Base-by-base conservation (phyloP, 1,140 invertebrate species). In the Venustaconcha ellipsiformis region DNA sequence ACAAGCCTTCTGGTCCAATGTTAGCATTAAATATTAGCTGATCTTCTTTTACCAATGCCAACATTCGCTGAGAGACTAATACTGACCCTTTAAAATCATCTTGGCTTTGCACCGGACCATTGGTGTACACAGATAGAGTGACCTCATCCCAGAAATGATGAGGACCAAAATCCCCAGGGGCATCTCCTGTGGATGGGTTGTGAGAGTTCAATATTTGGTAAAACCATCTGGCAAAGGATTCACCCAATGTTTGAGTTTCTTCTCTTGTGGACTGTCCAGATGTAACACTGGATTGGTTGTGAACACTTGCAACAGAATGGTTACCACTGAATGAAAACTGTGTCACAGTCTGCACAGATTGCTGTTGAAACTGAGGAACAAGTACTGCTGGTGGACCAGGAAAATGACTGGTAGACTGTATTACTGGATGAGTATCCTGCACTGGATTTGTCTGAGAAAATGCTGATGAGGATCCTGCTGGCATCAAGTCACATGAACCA, bases 1-100 rank as follows among this genome's bases (percentile, higher is more conserved):
- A 89, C 1, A 92, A 86, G 12, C 93, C 93, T 23, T 92, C 89
- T 55, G 80, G 76, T 11, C 84, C 84, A 15, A 92, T 79, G 83
- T 94, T 93, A 0, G 93, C 92, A 86, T 93, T 93, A 81, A 94
- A 94, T 70, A 89, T 85, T 23, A 94, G 85, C 26, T 88, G 85
- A 82, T 93, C 89, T 20, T 90, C 80, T 37, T 75, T 78, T 57
- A 88, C 85, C 6, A 91, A 82, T 26, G 85, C 79, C n/a, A 83
- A 80, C 8, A 93, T 81, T 56, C 84, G 66, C n/a, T 90, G 75
- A 15, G 87, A 87, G 30, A 91, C 87, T n/a, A 83, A 68, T 11
- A 68, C 23, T 30, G 83, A 83, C 15, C 84, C 84, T 12, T 76
- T 73, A 26, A 80, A 69, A 20, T 71, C 62, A 13, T 88, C 78